Percentiles rank a stretch among this genome's conserved stretches.
Conservation (phyloP, 2,888 invertebrate genomes). For the Therioaphis trifolii region DNA sequence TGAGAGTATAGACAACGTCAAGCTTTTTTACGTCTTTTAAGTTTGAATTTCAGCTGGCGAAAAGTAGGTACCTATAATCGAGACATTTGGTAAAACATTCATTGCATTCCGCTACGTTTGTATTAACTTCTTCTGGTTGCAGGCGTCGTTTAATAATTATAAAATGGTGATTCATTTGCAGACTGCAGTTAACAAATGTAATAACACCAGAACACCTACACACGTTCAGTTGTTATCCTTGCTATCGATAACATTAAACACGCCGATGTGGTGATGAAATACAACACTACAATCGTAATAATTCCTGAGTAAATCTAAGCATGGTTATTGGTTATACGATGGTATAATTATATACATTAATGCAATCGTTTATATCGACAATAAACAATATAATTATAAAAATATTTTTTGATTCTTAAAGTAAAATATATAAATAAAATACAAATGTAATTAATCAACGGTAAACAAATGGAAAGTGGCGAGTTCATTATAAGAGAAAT, state of each 20-base stretch:
- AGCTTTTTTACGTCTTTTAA: neutral
- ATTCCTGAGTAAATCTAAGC: too few species aligned
- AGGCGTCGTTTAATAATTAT: neutral
- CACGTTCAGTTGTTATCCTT: neutral
- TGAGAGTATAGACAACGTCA: too few species aligned
- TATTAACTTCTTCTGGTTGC: neutral
- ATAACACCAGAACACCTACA: too few species aligned
- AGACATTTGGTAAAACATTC: conserved; percentile 18
- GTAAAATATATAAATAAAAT: neutral
- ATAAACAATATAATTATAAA: neutral
- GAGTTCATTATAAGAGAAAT: too few species aligned
- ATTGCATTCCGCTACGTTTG: neutral
- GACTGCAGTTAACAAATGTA: neutral
- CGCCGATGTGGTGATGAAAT: too few species aligned
- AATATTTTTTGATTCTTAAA: neutral
- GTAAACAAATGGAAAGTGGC: too few species aligned
- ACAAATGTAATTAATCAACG: too few species aligned
- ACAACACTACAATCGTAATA: too few species aligned
- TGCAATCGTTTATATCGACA: too few species aligned
- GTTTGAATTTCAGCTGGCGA: neutral
- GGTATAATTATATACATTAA: too few species aligned
- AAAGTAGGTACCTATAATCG: neutral
- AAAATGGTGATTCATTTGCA: neutral
- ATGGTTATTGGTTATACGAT: too few species aligned
- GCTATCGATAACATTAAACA: neutral